Evolutionary conservation across 1,140 invertebrate genomes (phyloP), one percentile per base, ranked within the genome.

Genomic region (Latrodectus geometricus): DNA sequence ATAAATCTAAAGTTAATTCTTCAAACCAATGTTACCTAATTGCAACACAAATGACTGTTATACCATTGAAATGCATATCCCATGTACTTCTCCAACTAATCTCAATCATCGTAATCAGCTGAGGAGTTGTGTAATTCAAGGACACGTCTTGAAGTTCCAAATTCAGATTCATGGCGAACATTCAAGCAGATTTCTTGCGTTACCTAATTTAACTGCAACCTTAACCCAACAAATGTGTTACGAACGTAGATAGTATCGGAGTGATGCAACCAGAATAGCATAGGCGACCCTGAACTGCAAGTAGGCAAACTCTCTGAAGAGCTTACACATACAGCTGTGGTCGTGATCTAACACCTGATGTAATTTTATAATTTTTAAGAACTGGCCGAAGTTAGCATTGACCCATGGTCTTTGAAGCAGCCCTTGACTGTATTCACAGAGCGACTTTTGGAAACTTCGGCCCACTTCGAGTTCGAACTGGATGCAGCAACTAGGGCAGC

Each of bases 331-430:
- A 20, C 54, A 54, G 74, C 52, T 54, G 54, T 61, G 54, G 50
- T 80, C 78, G 66, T 80, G 78, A 80, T 80, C 49, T 80, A 80
- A 80, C 66, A 80, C 2, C 50, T 80, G 78, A 80, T 65, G 78
- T 80, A 80, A 79, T 50, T 61, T 61, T 61, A 14, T 61, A 61
- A 35, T 35, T 35, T 35, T 35, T 61, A 20, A 61, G 50, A n/a
- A 17, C 48, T 52, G 73, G 21, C 50, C 49, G 50, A 79, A 35
- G 77, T 79, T 80, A 80, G 78, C 68, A 80, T 70, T 80, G 78
- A 80, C 78, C 78, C 78, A 66, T 49, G 70, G 35, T 35, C 35
- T 35, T 35, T 35, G 35, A 35, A 35, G 1, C 12, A 70, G 78
- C 78, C 78, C 78, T 80, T 80, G 78, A 80, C 78, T 52, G 66